Base-by-base conservation (phyloP, 2,888 invertebrate species). In the Troides aeacus region DNA sequence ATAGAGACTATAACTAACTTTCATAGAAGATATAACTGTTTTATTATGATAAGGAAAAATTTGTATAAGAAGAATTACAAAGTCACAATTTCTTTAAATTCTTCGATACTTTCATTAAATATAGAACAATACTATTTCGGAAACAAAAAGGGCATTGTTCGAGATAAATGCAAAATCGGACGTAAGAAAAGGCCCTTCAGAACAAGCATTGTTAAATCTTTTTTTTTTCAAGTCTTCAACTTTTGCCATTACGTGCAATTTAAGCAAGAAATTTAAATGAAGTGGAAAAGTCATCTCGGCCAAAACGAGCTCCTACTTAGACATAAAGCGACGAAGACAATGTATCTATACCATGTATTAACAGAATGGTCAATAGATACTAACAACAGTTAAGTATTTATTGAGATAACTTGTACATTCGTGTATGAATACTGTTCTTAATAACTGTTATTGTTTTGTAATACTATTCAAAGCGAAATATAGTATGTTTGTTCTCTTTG, bases 131-230 rank as follows among this genome's bases (percentile, higher is more conserved):
- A 61, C 66, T 63, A 24, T 67, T 70, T 67, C 42, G 61, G 67
- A 70, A 70, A 69, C 66, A 71, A 70, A 87, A 84, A 82, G n/a
- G 53, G 82, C 79, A 75, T 79, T 79, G 79, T 83, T 81, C 77
- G 78, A 79, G 82, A 86, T 84, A 84, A 84, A 84, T 83, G 83
- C 80, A 81, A 81, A 85, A 79, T 78, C 80, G 77, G 79, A 81
- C 81, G 80, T 81, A 75, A 81, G 79, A 82, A 80, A 79, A 75
- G 84, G 81, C 86, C 88, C 85, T 85, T 87, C 86, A 84, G 88
- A 90, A 90, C 88, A 88, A 89, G 88, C 88, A 89, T 90, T 91
- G 91, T 91, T 90, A 91, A 90, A 90, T 90, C 90, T 91, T 91
- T 86, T 30, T 21, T 30, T 46, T 70, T 86, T 85, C 83, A 87